phyloP scores from a whole-genome alignment of 2,888 invertebrate genomes.

The Allophyes oxyacanthae region DNA sequence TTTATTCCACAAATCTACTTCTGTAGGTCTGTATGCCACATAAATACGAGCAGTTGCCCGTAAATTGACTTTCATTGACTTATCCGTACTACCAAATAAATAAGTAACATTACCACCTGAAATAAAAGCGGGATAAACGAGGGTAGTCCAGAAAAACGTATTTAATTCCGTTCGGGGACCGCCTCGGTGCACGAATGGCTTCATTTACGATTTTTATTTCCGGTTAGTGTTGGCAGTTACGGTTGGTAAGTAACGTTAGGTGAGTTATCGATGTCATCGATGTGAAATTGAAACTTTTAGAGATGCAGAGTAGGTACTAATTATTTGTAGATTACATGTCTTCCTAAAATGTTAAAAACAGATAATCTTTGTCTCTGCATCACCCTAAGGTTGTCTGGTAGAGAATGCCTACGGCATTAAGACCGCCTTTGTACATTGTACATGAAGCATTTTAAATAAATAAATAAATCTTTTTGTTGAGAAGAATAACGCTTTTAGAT shows the following conservation, averaged over 20 bases:
- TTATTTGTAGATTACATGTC: too few species aligned
- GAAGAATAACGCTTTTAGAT: too few species aligned
- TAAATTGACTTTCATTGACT: conserved; percentile 49
- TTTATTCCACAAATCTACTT: not conserved
- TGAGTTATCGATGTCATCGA: conserved; percentile 18
- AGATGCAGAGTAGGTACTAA: too few species aligned
- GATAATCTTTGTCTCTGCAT: too few species aligned
- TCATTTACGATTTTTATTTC: conserved; percentile 89
- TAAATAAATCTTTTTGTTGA: too few species aligned
- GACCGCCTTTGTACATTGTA: too few species aligned
- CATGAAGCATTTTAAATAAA: too few species aligned
- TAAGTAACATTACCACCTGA: conserved; percentile 85
- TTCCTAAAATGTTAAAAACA: too few species aligned
- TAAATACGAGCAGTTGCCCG: conserved; percentile 27
- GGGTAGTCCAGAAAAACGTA: conserved; percentile 81
- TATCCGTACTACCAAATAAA: conserved; percentile 64
- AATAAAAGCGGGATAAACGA: conserved; percentile 87
- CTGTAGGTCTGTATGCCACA: conserved; percentile 26
- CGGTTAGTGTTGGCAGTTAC: conserved; percentile 69
- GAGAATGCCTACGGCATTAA: too few species aligned
- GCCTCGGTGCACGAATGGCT: conserved; percentile 83
- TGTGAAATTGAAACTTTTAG: too few species aligned
- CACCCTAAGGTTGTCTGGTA: too few species aligned
- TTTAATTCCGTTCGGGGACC: conserved; percentile 85
- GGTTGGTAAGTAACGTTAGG: conserved; percentile 16